Base-by-base conservation (phyloP, 2,113 vertebrate species). In the Himantopus leucocephalus region DNA sequence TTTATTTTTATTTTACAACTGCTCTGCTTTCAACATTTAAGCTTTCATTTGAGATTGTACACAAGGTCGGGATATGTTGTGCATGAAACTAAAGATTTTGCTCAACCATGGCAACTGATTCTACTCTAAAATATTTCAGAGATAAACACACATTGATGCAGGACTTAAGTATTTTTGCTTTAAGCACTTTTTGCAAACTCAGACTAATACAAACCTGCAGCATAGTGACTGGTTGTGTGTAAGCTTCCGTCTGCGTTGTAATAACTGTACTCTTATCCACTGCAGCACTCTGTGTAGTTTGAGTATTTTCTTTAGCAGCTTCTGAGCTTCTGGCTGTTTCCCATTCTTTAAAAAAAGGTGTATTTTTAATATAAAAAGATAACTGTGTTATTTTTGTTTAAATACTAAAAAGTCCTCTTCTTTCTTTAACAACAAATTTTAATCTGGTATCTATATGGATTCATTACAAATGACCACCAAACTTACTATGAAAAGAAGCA, bases 191-290 rank as follows among this genome's bases (percentile, higher is more conserved):
- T n/a, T 89, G 56, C 27, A 85, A 71, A 71, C 22, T 66, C 50
- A 64, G 66, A 78, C 7, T 30, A 91, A 90, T 80, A 94, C 97
- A 94, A 97, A 99, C 99, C 99, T 99, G 99, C 96, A 99, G 98
- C 99, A 99, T 99, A 94, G 99, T 97, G 72, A 99, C 99, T 75
- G 99, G 98, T 48, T 99, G 99, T 12, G 96, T 99, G 96, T 98
- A 99, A 53, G 98, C 98, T 95, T 99, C 99, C 7, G 98, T 97
- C 92, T 99, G 99, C 5, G 98, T 97, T 52, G 98, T 99, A 34
- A 98, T 98, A 76, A 97, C 97, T 2, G 98, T 96, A 55, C 97
- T 98, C 81, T 99, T 98, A 80, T 99, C 99, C 37, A 95, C 76
- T 35, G 97, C 96, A 88, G 97, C 79, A 80, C 97, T 98, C 94